phyloP scores from a whole-genome alignment of 2,888 invertebrate genomes.

The Lordiphosa fenestrarum region DNA sequence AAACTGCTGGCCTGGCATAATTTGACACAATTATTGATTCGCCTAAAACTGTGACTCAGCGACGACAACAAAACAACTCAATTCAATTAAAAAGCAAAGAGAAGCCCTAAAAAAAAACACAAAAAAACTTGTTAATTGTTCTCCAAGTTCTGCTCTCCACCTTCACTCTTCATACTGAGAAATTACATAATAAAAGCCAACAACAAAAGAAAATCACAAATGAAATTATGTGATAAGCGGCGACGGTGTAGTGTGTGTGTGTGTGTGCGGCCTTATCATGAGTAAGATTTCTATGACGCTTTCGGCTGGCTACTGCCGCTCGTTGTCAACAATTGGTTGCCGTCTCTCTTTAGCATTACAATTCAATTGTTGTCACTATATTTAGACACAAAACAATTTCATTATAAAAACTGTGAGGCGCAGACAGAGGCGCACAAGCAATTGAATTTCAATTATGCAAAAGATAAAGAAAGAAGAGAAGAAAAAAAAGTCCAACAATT shows the following conservation, averaged over 20 bases:
- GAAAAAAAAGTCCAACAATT: constrained; percentile 14
- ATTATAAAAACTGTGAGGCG: constrained; percentile 47
- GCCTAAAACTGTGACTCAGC: neutral
- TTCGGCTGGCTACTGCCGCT: constrained; percentile 14
- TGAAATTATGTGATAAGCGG: constrained; percentile 26
- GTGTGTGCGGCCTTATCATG: constrained; percentile 23
- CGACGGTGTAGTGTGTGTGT: neutral
- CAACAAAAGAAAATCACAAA: constrained; percentile 46
- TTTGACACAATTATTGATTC: no score
- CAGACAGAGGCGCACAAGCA: constrained; percentile 16
- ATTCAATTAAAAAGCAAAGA: constrained; percentile 27
- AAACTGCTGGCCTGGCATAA: neutral
- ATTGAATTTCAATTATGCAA: constrained; percentile 46
- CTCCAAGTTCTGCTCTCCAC: no score
- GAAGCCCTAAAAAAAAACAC: constrained; percentile 24
- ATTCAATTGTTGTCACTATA: constrained; percentile 50
- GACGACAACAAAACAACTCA: constrained; percentile 4
- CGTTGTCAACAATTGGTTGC: constrained; percentile 2
- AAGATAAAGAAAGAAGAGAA: constrained; percentile 1
- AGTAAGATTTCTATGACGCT: constrained; percentile 29
- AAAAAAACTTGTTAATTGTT: constrained; percentile 2
- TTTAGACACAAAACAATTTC: constrained; percentile 60
- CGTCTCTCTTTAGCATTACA: constrained; percentile 17
- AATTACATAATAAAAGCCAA: constrained; percentile 28
- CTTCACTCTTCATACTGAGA: neutral